Conservation (phyloP, 2,888 invertebrate species). For the Dryocosmus kuriphilus region DNA sequence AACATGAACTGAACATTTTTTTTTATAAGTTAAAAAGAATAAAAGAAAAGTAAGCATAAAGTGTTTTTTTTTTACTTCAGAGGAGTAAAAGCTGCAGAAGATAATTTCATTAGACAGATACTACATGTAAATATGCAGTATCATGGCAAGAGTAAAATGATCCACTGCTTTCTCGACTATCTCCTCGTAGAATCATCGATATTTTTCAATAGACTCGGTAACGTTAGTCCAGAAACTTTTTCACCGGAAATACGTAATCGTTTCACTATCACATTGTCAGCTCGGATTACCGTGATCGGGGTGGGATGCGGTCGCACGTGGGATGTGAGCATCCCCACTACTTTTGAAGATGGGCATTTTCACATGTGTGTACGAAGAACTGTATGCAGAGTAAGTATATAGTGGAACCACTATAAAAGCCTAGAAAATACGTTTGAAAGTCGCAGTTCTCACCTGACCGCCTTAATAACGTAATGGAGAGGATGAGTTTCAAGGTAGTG, state of each 20-base stretch:
- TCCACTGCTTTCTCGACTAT: not conserved
- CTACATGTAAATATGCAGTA: not conserved
- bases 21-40: too few relatives aligned
- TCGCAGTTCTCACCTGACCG: conserved; percentile 73
- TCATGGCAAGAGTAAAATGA: not conserved
- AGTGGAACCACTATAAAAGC: conserved; percentile 70
- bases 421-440: conserved; percentile 67
- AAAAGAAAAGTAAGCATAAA: too few relatives aligned
- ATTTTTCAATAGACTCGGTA: not conserved
- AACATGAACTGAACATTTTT: too few relatives aligned
- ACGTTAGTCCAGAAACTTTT: not conserved
- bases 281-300: not conserved
- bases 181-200: not conserved
- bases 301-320: not conserved
- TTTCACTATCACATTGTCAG: conserved; percentile 3
- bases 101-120: not conserved
- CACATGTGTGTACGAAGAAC: conserved; percentile 53
- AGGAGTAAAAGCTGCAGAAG: not conserved
- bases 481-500: conserved; percentile 72
- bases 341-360: conserved; percentile 57
- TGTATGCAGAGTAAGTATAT: conserved; percentile 56
- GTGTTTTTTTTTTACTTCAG: not conserved
- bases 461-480: conserved; percentile 67
- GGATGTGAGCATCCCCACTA: conserved; percentile 43
- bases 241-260: not conserved